phyloP scores from a whole-genome alignment of 2,888 invertebrate genomes.

The Eristalis tenax region DNA sequence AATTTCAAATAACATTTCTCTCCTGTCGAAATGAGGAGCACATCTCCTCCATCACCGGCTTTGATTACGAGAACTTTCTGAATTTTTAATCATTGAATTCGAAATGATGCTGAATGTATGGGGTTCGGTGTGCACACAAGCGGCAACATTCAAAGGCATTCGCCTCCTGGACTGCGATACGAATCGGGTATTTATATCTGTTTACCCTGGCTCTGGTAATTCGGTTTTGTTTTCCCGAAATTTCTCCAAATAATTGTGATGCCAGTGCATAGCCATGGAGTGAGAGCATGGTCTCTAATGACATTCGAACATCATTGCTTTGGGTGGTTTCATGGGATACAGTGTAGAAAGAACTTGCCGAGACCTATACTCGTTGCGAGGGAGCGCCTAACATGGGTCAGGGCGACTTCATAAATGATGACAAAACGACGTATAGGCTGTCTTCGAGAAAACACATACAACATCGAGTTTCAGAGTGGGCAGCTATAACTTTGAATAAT shows the following conservation, averaged over 20 bases:
- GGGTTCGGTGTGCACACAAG: conserved; percentile 12
- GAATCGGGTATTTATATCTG: background rate
- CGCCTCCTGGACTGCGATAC: background rate
- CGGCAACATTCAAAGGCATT: background rate
- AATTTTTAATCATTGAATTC: conserved; percentile 23
- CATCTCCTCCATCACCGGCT: background rate
- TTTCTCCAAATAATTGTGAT: background rate
- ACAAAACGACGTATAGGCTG: too few species aligned
- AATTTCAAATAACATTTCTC: background rate
- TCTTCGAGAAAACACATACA: too few species aligned
- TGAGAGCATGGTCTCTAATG: background rate
- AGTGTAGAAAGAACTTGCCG: too few species aligned
- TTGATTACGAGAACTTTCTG: conserved; percentile 18
- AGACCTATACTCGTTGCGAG: too few species aligned
- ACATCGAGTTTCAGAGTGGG: too few species aligned
- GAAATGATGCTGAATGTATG: background rate
- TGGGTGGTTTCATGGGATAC: too few species aligned
- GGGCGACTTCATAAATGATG: too few species aligned
- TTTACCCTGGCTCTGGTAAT: background rate
- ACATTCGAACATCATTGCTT: too few species aligned
- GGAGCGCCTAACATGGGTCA: too few species aligned
- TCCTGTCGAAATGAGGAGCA: background rate
- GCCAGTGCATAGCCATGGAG: background rate
- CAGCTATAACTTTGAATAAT: too few species aligned
- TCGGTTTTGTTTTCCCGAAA: background rate